Evolutionary conservation across 2,888 invertebrate species (phyloP), one percentile per base, ranked within the genome.

Genomic region (Homarus gammarus): DNA sequence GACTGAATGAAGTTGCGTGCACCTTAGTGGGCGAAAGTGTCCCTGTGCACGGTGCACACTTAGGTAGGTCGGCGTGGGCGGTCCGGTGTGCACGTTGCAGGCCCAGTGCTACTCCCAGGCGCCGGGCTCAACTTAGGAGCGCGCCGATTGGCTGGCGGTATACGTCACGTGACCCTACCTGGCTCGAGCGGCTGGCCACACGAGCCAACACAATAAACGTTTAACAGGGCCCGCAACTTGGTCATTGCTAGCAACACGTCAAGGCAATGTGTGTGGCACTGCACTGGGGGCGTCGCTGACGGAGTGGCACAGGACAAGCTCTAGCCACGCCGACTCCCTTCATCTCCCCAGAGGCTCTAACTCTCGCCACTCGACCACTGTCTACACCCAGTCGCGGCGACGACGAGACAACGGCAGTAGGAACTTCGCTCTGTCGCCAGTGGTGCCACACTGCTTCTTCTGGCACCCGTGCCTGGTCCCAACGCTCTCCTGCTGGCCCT

Each of bases 171-270:
- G 90, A 87, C 87, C 83, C 83, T 90, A 90, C 90, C 90, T 90
- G 90, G 87, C 87, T 90, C 90, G 84, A 77, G 87, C 90, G 83
- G 75, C 90, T 84, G 87, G 87, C 90, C 87, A 90, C 90, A 87
- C 87, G 87, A 90, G 90, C 90, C 87, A 90, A 90, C 84, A 90
- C 90, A 90, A 90, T 90, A 90, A 90, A 90, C 90, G 90, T 90
- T 90, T 90, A 90, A 90, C 90, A 90, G 90, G 87, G 82, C 90
- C 90, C 86, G 87, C 90, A 90, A 90, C 90, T 90, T 90, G 87
- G 90, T 87, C 90, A 90, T 90, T 90, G 90, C 90, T 90, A 90
- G 90, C 90, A 90, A 87, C 90, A 87, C 90, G 87, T 90, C 90
- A 90, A 77, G 86, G 87, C 90, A 90, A 90, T 90, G 87, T 90